phyloP scores from a whole-genome alignment of 2,113 vertebrate species.

The Microcebus griseorufus region DNA sequence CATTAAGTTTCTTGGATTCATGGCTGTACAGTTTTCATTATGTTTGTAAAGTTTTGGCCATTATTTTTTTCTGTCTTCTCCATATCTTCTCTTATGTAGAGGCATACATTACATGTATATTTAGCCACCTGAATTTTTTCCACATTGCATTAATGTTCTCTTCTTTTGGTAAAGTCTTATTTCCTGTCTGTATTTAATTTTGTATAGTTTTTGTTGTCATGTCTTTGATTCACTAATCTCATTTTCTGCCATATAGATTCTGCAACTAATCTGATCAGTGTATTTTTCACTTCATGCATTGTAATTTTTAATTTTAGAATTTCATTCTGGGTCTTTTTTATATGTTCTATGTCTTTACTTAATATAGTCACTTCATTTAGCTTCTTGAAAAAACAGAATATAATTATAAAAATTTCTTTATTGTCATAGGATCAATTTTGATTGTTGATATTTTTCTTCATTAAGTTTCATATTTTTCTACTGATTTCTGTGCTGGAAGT shows the following conservation, averaged over 20 bases:
- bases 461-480: background rate
- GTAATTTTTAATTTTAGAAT: background rate
- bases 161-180: background rate
- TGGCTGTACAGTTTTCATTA: background rate
- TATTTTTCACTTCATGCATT: background rate
- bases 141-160: background rate
- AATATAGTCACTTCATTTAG: background rate
- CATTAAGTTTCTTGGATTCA: background rate
- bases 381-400: background rate
- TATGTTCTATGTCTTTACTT: background rate
- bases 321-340: background rate
- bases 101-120: background rate
- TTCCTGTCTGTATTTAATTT: background rate
- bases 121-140: background rate
- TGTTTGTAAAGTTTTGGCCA: background rate
- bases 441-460: background rate
- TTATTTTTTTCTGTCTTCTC: background rate
- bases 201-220: background rate
- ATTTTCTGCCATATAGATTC: background rate
- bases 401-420: background rate
- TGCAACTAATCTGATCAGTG: background rate
- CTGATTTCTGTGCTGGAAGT: background rate
- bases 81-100: background rate
- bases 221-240: background rate
- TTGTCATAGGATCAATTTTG: background rate